Base-by-base conservation (phyloP, 2,113 vertebrate species). In the Colinus virginianus region DNA sequence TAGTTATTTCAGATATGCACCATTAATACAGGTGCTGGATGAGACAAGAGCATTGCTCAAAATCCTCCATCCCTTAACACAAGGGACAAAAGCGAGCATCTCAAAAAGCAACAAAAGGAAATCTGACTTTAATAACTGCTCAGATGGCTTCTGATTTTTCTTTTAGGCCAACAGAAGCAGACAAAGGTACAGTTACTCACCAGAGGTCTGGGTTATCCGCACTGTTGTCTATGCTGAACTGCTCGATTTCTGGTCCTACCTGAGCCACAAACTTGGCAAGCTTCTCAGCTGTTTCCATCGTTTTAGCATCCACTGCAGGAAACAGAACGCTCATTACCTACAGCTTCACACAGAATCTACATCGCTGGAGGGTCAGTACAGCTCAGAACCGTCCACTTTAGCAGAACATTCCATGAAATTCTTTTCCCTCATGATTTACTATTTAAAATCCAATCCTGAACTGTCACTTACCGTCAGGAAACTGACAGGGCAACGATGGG, bases 191-290 rank as follows among this genome's bases (percentile, higher is more conserved):
- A 16, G 38, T 40, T 70, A 96, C 98, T 64, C 96, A 98, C 98
- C 97, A 98, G 5, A 98, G 96, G n/a, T 98, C 98, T 4, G 98
- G 98, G 91, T 98, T 98, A 77, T 98, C 98, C 1, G 94, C 93
- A 30, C 98, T 98, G 90, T 98, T 98, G 85, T 98, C 98, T 36
- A 98, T 98, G 95, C 98, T 98, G 96, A 98, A 98, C 64, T 98
- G 97, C 87, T 98, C 98, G 1, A 98, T 98, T 72, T 98, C 98
- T 19, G 98, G 98, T 71, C 98, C 98, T 87, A 98, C 97, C 94
- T 98, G 98, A 58, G 97, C 98, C 22, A 98, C 98, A 71, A 98
- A 98, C 67, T 90, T 95, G 61, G 98, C 98, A 42, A 98, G 93
- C 66, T 98, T 98, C 95, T 98, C 97, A 13, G 98, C 98, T 6